A percentile compares a stretch with the other conserved stretches of the same genome.
Conservation (phyloP, 2,888 invertebrate species). For the Stenoptilia bipunctidactyla region DNA sequence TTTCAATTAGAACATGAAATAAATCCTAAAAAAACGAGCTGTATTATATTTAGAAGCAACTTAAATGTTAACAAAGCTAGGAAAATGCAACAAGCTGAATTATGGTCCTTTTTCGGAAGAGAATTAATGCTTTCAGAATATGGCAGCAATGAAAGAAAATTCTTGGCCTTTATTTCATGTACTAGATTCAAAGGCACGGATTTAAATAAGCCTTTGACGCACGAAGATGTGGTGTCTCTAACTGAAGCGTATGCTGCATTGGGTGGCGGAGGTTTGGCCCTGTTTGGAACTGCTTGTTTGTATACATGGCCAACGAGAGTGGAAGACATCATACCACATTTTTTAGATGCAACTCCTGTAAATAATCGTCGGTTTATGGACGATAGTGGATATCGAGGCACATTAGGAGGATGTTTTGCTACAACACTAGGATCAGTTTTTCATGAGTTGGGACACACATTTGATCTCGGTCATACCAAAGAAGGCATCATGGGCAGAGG, state of each 20-base stretch:
- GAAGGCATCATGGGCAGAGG: conserved; percentile 95
- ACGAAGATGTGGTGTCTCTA: conserved; percentile 77
- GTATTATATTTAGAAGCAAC: conserved; percentile 80
- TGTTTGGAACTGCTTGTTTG: conserved; percentile 91
- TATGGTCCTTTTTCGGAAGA: conserved; percentile 88
- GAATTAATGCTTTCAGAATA: conserved; percentile 82
- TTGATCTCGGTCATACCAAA: conserved; percentile 92
- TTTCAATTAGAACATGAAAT: conserved; percentile 82
- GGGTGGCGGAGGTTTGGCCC: conserved; percentile 91
- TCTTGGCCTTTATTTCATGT: conserved; percentile 90
- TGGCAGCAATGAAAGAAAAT: conserved; percentile 80
- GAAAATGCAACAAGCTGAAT: conserved; percentile 79
- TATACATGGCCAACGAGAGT: conserved; percentile 89
- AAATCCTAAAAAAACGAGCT: conserved; percentile 70
- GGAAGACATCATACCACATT: conserved; percentile 74
- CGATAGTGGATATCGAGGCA: conserved; percentile 92
- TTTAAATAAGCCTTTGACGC: conserved; percentile 73
- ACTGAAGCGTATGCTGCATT: conserved; percentile 90
- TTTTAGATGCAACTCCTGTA: conserved; percentile 69
- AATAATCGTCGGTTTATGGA: conserved; percentile 85
- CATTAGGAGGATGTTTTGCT: conserved; percentile 88
- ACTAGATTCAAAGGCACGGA: conserved; percentile 80
- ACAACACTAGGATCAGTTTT: conserved; percentile 92
- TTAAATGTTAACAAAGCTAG: conserved; percentile 79
- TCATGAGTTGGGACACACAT: conserved; percentile 95